A percentile compares a stretch with the other conserved stretches of the same genome.
These are phyloP conservation scores for Pinna nobilis DNA, from an alignment of 1,140 invertebrate species.

Conservation along the genomic window DNA sequence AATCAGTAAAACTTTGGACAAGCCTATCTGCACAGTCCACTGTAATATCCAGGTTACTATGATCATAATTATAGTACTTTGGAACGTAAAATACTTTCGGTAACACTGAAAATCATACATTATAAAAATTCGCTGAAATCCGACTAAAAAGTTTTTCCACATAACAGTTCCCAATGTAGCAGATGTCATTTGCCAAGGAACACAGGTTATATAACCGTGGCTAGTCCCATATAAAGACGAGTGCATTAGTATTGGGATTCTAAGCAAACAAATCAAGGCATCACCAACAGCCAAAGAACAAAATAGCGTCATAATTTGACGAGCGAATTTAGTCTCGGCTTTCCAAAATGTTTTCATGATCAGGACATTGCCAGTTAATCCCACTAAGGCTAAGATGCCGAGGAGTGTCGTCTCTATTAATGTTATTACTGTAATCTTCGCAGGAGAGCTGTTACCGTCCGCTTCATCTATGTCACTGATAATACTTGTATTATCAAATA, in stretches of 20 bases:
- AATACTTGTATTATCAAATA: too few relatives aligned
- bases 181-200: slow-evolving; percentile 17
- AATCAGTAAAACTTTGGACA: background rate
- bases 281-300: slow-evolving; percentile 23
- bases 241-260: slow-evolving; percentile 25
- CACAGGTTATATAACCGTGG: background rate
- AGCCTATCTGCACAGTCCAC: slow-evolving; percentile 1
- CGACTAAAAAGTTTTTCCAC: slow-evolving; percentile 39
- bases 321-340: slow-evolving; percentile 28
- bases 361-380: slow-evolving; percentile 16
- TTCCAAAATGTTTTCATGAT: slow-evolving; percentile 27
- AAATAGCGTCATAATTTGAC: slow-evolving; percentile 36
- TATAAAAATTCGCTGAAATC: slow-evolving; percentile 29
- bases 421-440: too few relatives aligned
- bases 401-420: slow-evolving; percentile 21
- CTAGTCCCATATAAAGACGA: slow-evolving; percentile 12
- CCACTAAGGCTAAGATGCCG: background rate
- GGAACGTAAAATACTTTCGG: slow-evolving; percentile 24
- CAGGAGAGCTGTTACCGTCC: too few relatives aligned
- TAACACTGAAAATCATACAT: slow-evolving; percentile 26
- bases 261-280: slow-evolving; percentile 16
- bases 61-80: background rate
- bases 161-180: slow-evolving; percentile 7
- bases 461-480: too few relatives aligned
- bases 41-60: slow-evolving; percentile 5